Conservation (phyloP, 35 echinoderm and acorn worm species). For the Heliocidaris tuberculata region DNA sequence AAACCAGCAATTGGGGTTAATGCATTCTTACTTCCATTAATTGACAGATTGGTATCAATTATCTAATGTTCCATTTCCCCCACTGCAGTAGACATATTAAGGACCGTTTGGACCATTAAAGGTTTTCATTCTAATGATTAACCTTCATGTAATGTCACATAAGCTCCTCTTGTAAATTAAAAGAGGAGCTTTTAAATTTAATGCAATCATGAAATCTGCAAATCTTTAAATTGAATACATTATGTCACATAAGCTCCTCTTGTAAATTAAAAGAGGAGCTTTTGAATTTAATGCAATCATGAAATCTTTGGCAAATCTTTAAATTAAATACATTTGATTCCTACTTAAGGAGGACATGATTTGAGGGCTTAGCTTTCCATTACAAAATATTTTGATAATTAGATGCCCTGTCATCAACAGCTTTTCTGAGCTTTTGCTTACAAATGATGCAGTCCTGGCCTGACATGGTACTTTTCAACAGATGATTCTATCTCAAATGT, state of each 20-base stretch:
- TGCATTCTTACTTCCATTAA: background rate
- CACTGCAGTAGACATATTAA: background rate
- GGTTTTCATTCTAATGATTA: background rate
- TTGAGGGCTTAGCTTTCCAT: background rate
- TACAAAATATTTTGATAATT: background rate
- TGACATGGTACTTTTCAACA: too few relatives aligned
- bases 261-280: background rate
- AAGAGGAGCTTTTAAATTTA: background rate
- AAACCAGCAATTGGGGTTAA: constrained; percentile 19
- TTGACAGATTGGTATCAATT: constrained; percentile 25
- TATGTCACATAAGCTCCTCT: background rate
- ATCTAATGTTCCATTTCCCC: background rate
- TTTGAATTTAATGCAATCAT: background rate
- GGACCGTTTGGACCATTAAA: background rate
- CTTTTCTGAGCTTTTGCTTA: background rate
- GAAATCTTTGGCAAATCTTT: background rate
- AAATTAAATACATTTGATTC: background rate
- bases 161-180: background rate
- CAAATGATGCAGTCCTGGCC: too few relatives aligned
- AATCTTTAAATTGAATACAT: background rate
- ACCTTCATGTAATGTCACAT: background rate
- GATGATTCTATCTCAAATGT: too few relatives aligned
- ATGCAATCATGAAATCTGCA: background rate
- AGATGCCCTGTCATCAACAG: background rate
- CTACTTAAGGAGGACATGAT: background rate